Conservation (phyloP, 2,888 invertebrate genomes). For the Tholera decimalis region DNA sequence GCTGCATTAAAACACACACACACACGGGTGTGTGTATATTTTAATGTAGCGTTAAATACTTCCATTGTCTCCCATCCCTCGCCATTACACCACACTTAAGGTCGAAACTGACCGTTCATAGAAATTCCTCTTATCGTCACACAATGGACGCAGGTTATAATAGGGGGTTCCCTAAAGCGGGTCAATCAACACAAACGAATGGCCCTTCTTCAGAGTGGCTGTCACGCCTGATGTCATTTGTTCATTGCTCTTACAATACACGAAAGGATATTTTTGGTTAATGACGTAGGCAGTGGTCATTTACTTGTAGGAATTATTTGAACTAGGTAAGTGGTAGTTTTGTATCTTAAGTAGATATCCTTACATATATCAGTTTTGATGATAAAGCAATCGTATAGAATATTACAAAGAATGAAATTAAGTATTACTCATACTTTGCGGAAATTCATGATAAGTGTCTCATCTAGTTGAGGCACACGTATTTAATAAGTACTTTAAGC, state of each 20-base stretch:
- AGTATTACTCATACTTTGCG: too few species aligned
- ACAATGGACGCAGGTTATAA: conserved; percentile 39
- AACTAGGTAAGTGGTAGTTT: not conserved
- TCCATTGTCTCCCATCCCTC: conserved; percentile 22
- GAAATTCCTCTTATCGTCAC: conserved; percentile 32
- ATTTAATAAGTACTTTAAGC: too few species aligned
- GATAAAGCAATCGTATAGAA: too few species aligned
- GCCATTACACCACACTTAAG: conserved; percentile 40
- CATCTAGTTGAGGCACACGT: too few species aligned
- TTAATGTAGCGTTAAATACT: not conserved
- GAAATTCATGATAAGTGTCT: too few species aligned
- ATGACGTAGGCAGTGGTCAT: not conserved
- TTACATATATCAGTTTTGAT: too few species aligned
- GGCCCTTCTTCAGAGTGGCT: conserved; percentile 44
- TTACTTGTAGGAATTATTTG: not conserved
- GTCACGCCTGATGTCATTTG: conserved; percentile 34
- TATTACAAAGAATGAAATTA: too few species aligned
- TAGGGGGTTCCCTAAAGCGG: conserved; percentile 34
- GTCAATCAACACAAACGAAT: conserved; percentile 54
- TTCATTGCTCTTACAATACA: conserved; percentile 21
- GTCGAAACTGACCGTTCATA: conserved; percentile 34
- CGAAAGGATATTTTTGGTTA: conserved; percentile 12
- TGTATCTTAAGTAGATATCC: not conserved
- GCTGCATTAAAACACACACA: not conserved
- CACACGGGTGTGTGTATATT: too few species aligned